Base-by-base conservation (phyloP, 2,888 invertebrate species). In the Lutraria lutraria region DNA sequence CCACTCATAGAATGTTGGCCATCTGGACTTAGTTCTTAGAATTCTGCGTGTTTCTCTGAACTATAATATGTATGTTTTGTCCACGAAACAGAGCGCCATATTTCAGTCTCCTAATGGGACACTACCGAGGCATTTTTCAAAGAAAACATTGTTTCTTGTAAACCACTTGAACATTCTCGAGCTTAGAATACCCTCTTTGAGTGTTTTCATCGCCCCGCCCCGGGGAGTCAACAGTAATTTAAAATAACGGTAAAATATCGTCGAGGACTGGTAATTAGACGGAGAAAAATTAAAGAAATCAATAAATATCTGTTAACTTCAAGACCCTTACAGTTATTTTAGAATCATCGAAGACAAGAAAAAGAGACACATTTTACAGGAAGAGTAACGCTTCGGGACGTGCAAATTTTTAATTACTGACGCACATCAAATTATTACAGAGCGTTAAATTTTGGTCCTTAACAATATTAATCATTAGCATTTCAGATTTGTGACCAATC, bases 91-190 rank as follows among this genome's bases (percentile, higher is more conserved):
- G 76, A 79, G 83, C 83, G 83, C n/a, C 80, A 87, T 86, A 31
- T 83, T 84, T 76, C 29, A 52, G 29, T 29, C 12, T n/a, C 56
- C 72, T 63, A 80, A 83, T 79, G 83, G 83, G 80, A 72, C 87
- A 83, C 87, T 88, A 79, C 83, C 83, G 34, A 12, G 21, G 43
- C 60, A n/a, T 60, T 88, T 87, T 86, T 91, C 91, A 91, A 91
- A 91, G 89, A 89, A 89, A 91, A 89, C 91, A 89, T 88, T 91
- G 91, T 91, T 89, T 91, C 89, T 84, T n/a, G 63, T 68, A 91
- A 89, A 89, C 91, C 89, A 83, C 91, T 89, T 89, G 82, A 88
- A 81, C 86, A 12, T 63, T 79, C 68, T 54, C 43, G 72, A 68
- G 56, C 80, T 76, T 60, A 43, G 25, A 76, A 60, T 53, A 56